Evolutionary conservation across 2,888 invertebrate species (phyloP).

Genomic region (Toxonevra muliebris): DNA sequence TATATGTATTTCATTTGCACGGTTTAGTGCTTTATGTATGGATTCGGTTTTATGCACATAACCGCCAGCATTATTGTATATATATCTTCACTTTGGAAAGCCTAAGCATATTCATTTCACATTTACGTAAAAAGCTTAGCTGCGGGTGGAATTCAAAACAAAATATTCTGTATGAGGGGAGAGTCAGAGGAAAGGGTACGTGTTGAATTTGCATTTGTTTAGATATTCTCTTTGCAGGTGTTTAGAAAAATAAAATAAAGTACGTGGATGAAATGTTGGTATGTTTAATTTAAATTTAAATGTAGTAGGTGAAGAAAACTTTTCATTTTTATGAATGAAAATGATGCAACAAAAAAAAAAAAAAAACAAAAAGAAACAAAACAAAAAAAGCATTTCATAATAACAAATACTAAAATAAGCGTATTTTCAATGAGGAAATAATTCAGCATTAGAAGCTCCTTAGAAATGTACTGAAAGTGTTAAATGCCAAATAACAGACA

Average conservation of each 20-base stretch:
- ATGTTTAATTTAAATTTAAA: not conserved
- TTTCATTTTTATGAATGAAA: not conserved
- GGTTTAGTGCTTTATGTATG: slow-evolving; percentile 23
- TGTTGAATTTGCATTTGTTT: not conserved
- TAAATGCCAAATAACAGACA: slow-evolving; percentile 19
- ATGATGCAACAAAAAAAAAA: not conserved
- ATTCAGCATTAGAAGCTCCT: not conserved
- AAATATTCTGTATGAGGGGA: not conserved
- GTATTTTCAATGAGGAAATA: not conserved
- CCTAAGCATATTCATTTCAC: slow-evolving; percentile 22
- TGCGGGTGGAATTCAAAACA: not conserved
- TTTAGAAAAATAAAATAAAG: not conserved
- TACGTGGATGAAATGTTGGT: too few relatives aligned
- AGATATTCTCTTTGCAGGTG: not conserved
- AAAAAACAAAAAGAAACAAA: not conserved
- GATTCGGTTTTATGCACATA: slow-evolving; percentile 31
- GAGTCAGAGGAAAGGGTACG: not conserved
- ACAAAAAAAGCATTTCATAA: not conserved
- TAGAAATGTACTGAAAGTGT: not conserved
- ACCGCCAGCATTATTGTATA: slow-evolving; percentile 18
- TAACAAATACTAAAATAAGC: not conserved
- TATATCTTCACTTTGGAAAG: not conserved
- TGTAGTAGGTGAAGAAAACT: not conserved
- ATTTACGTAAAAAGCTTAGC: not conserved
- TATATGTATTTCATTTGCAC: slow-evolving; percentile 6